A percentile compares a stretch with the other conserved stretches of the same genome.
Conservation (phyloP, 2,888 invertebrate genomes). For the Luffia ferchaultella region DNA sequence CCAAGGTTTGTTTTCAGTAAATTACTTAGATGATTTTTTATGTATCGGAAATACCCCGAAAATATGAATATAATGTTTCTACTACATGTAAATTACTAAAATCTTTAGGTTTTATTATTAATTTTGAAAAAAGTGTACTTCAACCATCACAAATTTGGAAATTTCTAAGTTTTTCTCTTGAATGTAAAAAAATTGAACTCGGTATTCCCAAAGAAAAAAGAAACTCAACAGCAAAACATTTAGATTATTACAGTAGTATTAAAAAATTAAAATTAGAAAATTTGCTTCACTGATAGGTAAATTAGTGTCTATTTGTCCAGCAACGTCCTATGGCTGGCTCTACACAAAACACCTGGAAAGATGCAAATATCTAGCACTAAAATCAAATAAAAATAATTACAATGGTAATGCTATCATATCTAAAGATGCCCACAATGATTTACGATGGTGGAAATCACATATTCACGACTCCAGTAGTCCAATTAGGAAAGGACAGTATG, state of each 20-base stretch:
- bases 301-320: background rate
- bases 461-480: background rate
- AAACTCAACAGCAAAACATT: background rate
- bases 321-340: background rate
- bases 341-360: constrained; percentile 3
- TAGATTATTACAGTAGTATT: background rate
- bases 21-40: constrained; percentile 3
- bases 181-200: background rate
- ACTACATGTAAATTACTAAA: no score
- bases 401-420: background rate
- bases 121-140: no score
- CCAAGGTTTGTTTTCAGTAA: background rate
- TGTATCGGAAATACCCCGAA: no score
- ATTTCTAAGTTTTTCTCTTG: background rate
- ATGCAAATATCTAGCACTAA: constrained; percentile 1
- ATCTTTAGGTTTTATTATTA: no score
- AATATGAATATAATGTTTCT: no score
- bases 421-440: background rate
- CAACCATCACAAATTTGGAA: no score
- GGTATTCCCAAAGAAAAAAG: background rate
- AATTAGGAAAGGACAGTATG: background rate
- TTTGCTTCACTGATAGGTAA: constrained; percentile 1
- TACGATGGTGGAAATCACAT: constrained; percentile 1
- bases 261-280: background rate
- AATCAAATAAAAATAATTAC: background rate